Base-by-base conservation (phyloP, 2,888 invertebrate species). In the Terebella lapidaria region DNA sequence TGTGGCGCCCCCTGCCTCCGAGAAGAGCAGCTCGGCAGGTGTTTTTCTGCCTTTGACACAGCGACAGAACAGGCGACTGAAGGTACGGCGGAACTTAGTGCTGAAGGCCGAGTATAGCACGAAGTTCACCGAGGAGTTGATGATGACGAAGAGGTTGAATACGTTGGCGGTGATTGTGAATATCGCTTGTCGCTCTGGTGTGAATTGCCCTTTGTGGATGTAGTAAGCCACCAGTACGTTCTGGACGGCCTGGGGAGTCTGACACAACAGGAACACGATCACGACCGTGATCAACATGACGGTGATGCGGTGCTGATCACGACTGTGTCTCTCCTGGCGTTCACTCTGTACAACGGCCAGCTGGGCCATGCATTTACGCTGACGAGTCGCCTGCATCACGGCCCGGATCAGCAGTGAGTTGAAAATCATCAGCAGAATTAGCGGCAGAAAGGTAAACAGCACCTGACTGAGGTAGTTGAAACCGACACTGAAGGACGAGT, bases 51-150 rank as follows among this genome's bases (percentile, higher is more conserved):
- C 18, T 20, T 59, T 47, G 18, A 63, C 20, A 49, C 65, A 65
- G 26, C 59, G 53, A 49, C 65, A 64, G 60, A 62, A 64, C 30
- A 68, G 53, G 22, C 56, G 60, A 30, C 53, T 56, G 60, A 69
- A 69, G 2, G 69, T 69, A 20, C 56, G 57, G 10, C 69, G 55
- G 56, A 69, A 69, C 62, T 68, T 68, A 25, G 58, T 58, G 61
- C 88, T 88, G 74, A 91, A 85, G 52, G 87, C 86, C 70, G 89
- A 89, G 77, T 90, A 90, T 62, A 90, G 83, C 68, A 90, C 82
- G 79, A 90, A 90, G 81, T 90, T 90, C 54, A 86, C 86, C 0
- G 89, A 87, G 4, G 89, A 87, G 81, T 90, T 89, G 59, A 89
- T 81, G 60, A 87, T 85, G 25, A 87, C 84, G 59, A 90, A 81